Base-by-base conservation (phyloP, 2,797 vertebrate genomes). In the Pseudochromis fuscus region DNA sequence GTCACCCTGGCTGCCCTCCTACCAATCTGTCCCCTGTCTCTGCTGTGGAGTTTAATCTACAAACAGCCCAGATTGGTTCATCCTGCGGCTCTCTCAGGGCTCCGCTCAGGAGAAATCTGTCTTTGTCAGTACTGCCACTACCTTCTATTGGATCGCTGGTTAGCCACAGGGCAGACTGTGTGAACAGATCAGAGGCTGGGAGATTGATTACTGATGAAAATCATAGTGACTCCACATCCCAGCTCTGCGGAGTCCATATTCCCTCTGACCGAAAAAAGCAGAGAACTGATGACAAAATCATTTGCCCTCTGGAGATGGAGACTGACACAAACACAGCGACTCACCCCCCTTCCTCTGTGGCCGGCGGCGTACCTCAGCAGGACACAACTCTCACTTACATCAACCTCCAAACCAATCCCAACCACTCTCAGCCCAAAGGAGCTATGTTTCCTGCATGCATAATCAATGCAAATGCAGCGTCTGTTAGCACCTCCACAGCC, bases 201-300 rank as follows among this genome's bases (percentile, higher is more conserved):
- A 90, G 75, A 23, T 24, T 18, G 6, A 31, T 35, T 42, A 75
- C 59, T 16, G 52, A 5, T 0, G 49, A 77, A 37, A 66, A 81
- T 42, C 75, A 56, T 5, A 59, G 40, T 16, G 63, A 73, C 35
- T 80, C 53, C 65, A 72, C 75, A 28, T 73, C 64, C 0, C 51
- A 75, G 62, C 66, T 82, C 16, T 77, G 57, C 31, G 65, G 49
- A 51, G 82, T 89, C 40, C 83, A 87, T 24, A 78, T 95, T 68
- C 96, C 95, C 31, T 96, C 96, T 0, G 95, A 97, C 71, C 95
- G 95, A 77, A 98, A 98, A 86, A 98, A 96, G 75, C 91, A 93
- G 52, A 96, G 93, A 86, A 96, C 96, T 1, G 94, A 95, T 23
- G 83, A 85, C 18, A 87, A 85, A 77, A 51, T 67, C 0, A 46